Base-by-base conservation (phyloP, 2,797 vertebrate genomes). In the Oryzias sinensis region DNA sequence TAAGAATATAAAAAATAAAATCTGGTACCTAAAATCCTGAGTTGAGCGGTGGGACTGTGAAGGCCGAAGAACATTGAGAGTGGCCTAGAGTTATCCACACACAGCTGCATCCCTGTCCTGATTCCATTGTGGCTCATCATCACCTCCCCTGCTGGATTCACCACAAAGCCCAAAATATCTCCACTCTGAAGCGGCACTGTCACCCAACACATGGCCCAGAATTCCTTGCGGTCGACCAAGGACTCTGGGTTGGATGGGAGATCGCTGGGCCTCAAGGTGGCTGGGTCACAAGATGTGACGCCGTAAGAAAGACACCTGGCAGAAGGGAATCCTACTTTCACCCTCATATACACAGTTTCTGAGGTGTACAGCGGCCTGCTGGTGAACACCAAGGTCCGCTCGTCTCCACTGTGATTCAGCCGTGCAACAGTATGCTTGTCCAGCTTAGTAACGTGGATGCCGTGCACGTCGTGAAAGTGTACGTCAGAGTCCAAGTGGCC, bases 41-140 rank as follows among this genome's bases (percentile, higher is more conserved):
- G 94, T 79, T 98, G 96, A 60, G 92, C 93, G 83, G 95, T 77
- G 27, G 91, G 87, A 2, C 93, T 91, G 0, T 96, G 94, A 59
- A 98, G 91, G 67, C 94, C 73, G 55, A 93, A 97, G 89, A 97
- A 93, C 94, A 98, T 96, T 96, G 96, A 98, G 40, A 98, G 93
- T 1, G 95, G 96, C 67, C 94, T 93, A 56, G 95, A 96, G 87
- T 92, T 93, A 71, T 98, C 96, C 37, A 95, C 92, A 44, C 93
- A 97, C 58, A 97, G 92, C 84, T 94, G 93, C 94, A 94, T 92
- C 84, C 95, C 95, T 0, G 90, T 82, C 41, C 86, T 76, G 1
- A 81, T 60, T 5, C 96, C 95, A 0, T 98, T 98, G 71, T 95
- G 94, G 84, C 94, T 97, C 81, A 97, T 83, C 68, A 91, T 89